phyloP scores from a whole-genome alignment of 2,797 vertebrate species.

The Cynodonichthys magdalenae region DNA sequence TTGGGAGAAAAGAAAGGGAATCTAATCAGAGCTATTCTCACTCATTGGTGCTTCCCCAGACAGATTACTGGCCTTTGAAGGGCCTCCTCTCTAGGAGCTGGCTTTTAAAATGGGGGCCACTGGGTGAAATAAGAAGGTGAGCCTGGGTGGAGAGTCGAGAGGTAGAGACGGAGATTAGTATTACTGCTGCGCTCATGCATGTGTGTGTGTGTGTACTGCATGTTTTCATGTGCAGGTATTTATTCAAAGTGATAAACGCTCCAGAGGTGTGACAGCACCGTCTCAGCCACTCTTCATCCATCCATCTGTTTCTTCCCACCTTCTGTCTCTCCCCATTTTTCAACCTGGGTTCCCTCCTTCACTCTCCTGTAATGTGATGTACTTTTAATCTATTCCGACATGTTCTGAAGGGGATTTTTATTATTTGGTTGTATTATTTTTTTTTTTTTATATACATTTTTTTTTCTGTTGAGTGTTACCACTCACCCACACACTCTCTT shows the following conservation, averaged over 20 bases:
- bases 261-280: constrained; percentile 43
- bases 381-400: constrained; percentile 69
- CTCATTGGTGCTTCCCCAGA: constrained; percentile 61
- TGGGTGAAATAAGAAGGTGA: constrained; percentile 46
- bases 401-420: constrained; percentile 47
- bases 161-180: constrained; percentile 50
- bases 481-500: constrained; percentile 55
- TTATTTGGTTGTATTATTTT: neutral
- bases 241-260: constrained; percentile 44
- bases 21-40: constrained; percentile 61
- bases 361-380: constrained; percentile 48
- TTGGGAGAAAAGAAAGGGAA: constrained; percentile 27
- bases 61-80: constrained; percentile 73
- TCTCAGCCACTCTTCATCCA: neutral
- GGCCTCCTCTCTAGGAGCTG: constrained; percentile 52
- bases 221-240: constrained; percentile 47
- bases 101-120: constrained; percentile 59
- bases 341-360: constrained; percentile 13
- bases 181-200: constrained; percentile 11
- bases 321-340: neutral
- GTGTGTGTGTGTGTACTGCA: constrained; percentile 25
- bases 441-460: constrained; percentile 16
- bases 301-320: neutral
- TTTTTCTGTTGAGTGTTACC: constrained; percentile 51
- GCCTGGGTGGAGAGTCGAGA: constrained; percentile 20